These are phyloP conservation scores for Capreolus pygargus DNA, from an alignment of 2,113 vertebrate species.

Conservation along the genomic window DNA sequence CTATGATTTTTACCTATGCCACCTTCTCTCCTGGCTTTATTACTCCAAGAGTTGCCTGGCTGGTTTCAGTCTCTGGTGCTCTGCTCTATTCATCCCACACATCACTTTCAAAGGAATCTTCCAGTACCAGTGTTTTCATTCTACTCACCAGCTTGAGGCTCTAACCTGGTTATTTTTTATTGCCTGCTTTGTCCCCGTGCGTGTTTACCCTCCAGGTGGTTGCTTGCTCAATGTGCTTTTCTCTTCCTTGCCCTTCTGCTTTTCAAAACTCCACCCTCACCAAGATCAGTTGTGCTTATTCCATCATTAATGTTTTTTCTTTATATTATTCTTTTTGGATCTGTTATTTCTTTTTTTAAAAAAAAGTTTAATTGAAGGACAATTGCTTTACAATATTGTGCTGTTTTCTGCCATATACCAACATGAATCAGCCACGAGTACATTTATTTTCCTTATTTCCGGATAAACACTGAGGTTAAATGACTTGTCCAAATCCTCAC, in stretches of 20 bases:
- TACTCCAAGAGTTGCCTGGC: neutral
- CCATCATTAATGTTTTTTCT: neutral
- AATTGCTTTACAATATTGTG: neutral
- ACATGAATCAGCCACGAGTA: fast-evolving
- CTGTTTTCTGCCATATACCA: neutral
- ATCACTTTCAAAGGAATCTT: neutral
- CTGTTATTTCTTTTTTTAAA: neutral
- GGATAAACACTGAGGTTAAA: neutral
- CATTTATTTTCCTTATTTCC: neutral
- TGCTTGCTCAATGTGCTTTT: neutral
- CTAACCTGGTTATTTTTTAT: too few species aligned
- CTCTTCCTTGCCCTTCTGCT: neutral
- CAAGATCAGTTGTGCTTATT: neutral
- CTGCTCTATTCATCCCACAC: neutral
- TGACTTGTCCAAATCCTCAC: neutral
- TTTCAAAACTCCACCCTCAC: neutral
- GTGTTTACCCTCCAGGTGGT: neutral
- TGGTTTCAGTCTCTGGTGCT: neutral
- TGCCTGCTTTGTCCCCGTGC: neutral
- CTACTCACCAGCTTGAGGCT: neutral
- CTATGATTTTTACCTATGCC: neutral
- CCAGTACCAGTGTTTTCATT: neutral
- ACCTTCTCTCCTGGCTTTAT: neutral
- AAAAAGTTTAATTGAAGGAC: neutral
- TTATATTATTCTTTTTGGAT: neutral